Base-by-base conservation (phyloP, 2,113 vertebrate species). In the Microcebus ravelobensis region DNA sequence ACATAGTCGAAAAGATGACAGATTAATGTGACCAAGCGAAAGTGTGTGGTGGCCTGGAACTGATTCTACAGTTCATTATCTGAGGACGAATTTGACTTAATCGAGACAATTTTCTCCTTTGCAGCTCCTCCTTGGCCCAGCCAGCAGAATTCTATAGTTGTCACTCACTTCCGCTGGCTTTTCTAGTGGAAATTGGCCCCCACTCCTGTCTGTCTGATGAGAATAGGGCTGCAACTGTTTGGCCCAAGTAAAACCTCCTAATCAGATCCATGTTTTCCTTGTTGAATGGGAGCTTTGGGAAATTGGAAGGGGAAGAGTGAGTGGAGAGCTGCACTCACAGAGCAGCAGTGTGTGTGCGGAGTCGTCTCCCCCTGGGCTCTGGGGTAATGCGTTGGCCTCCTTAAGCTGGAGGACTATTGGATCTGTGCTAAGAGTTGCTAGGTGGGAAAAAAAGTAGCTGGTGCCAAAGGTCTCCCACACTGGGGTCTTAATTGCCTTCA, bases 251-350 rank as follows among this genome's bases (percentile, higher is more conserved):
- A 2, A 87, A 42, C 0, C 25, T 86, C 65, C 86, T 97, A 97
- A 96, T 97, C 55, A 74, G 70, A 70, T 85, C 84, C 65, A 25
- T 67, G 50, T 97, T 97, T 96, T 92, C 82, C 61, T 96, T 73
- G 68, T 90, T 45, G 61, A 23, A 84, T 57, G 25, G 95, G 79
- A 87, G 65, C 94, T 96, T 74, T 31, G 77, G 79, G 95, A 65
- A 74, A 20, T 76, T 21, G 90, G 82, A 71, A 31, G 59, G 48
- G 13, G 39, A 70, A 73, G 31, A 65, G 74, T 39, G 63, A 63
- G 31, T 7, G 1, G 20, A 68, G 48, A 0, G 0, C 48, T 29
- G 39, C 21, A 11, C 29, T 84, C 77, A 73, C 68, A 67, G 84
- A 94, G 82, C 82, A 25, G 42, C 57, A 42, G 57, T 27, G 59